Evolutionary conservation across 2,113 vertebrate genomes (phyloP).

Genomic region (Mustela nigripes): DNA sequence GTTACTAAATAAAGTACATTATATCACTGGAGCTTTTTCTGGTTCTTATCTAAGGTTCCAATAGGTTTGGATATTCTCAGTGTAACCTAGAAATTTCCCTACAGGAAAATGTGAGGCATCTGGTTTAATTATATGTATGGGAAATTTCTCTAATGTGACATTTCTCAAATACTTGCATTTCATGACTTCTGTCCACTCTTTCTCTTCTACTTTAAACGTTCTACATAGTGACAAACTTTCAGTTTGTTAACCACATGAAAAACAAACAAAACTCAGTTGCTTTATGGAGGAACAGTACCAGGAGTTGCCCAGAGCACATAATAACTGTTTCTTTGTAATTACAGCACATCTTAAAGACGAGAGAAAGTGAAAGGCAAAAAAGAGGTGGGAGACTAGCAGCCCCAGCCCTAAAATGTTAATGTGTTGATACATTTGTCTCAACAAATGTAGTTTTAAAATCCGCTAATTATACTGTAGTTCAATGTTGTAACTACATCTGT

Average conservation of each 20-base stretch:
- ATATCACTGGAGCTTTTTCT: slow-evolving; percentile 33
- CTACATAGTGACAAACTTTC: background rate
- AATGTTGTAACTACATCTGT: background rate
- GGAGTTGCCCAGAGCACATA: background rate
- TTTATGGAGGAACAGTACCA: background rate
- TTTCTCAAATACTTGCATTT: background rate
- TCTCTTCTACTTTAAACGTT: slow-evolving; percentile 32
- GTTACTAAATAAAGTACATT: slow-evolving; percentile 23
- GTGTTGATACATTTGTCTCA: background rate
- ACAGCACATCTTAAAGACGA: background rate
- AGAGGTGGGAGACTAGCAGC: background rate
- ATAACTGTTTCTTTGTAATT: background rate
- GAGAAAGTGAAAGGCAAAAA: background rate
- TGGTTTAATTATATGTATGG: slow-evolving; percentile 7
- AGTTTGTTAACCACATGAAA: background rate
- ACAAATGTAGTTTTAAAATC: background rate
- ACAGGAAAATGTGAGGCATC: background rate
- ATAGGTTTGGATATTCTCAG: background rate
- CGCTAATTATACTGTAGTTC: background rate
- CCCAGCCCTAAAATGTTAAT: background rate
- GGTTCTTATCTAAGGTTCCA: slow-evolving; percentile 32
- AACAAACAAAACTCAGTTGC: background rate
- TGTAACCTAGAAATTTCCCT: slow-evolving; percentile 48
- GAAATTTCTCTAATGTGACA: background rate
- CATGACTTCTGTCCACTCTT: background rate